Percentiles rank a stretch among this genome's conserved stretches.
These are phyloP conservation scores for Sebastes diploproa DNA, from an alignment of 2,797 vertebrate species.

Conservation along the genomic window DNA sequence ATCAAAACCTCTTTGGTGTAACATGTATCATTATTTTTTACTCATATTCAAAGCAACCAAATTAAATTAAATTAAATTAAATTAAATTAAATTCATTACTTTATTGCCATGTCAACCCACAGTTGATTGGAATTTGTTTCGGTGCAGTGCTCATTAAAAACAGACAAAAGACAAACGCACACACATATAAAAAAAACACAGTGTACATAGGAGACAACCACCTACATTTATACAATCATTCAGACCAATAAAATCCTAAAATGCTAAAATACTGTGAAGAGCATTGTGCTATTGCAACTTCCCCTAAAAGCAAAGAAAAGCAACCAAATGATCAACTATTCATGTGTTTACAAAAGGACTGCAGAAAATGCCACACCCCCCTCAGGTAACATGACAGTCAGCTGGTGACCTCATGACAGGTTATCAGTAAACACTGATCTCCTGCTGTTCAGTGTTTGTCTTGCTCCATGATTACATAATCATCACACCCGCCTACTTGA, in stretches of 20 bases:
- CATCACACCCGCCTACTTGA: not conserved
- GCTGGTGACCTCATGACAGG: constrained; percentile 66
- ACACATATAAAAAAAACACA: too few species aligned
- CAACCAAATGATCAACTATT: not conserved
- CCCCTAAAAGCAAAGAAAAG: not conserved
- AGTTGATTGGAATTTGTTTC: too few species aligned
- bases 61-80: too few species aligned
- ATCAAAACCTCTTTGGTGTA: not conserved
- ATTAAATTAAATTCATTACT: too few species aligned
- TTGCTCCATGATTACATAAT: constrained; percentile 27
- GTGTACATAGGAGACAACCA: too few species aligned
- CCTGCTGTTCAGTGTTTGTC: constrained; percentile 1
- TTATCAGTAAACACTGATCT: constrained; percentile 54
- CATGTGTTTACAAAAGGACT: not conserved
- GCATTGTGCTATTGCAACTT: too few species aligned
- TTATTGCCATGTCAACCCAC: too few species aligned
- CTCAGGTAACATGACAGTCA: constrained; percentile 71
- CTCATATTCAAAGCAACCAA: not conserved
- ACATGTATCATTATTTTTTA: not conserved
- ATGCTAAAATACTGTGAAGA: too few species aligned
- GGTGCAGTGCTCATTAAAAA: too few species aligned
- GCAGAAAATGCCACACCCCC: constrained; percentile 42
- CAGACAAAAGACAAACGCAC: too few species aligned
- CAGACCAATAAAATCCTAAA: too few species aligned
- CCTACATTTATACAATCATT: too few species aligned